Base-by-base conservation (phyloP, 1,140 invertebrate species). In the Vanessa tameamea region DNA sequence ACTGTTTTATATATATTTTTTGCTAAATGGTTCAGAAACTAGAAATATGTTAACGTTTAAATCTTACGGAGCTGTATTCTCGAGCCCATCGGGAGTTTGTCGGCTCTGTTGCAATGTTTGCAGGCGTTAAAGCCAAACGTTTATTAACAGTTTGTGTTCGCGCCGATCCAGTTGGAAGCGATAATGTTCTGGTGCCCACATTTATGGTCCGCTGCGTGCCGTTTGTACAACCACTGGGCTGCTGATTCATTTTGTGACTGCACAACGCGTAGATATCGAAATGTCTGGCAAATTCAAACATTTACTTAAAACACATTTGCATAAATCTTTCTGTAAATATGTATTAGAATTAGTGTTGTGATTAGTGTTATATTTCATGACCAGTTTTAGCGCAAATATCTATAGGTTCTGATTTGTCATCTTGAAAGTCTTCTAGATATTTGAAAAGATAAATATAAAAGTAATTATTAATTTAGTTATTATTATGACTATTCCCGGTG, bases 61-160 rank as follows among this genome's bases (percentile, higher is more conserved):
- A 57, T 57, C 53, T 57, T 57, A 57, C 20, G 23, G 9, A 64
- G 31, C 15, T 23, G 48, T 67, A 26, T n/a, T 13, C 16, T 20
- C 61, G 20, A 65, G 15, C 53, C 43, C 37, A 31, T 37, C 26
- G 63, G 67, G 31, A 71, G 55, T 66, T 59, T 57, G 53, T 57
- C 16, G 12, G 23, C 53, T 57, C 16, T 31, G 47, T 55, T 26
- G 31, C 64, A 57, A 69, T 57, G 23, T 72, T 74, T 71, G 61
- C 51, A 69, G 64, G 71, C 78, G 71, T 81, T 75, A 75, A 77
- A 76, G 71, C 75, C 70, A 75, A 77, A 75, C 73, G 76, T 81
- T 81, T 80, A 81, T 81, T 81, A 81, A 79, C 82, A 81, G 76
- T 81, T 81, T 80, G 77, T 71, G 72, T 64, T 76, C 69, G 65